Conservation (phyloP, 2,113 vertebrate genomes). For the Ailurus styani region DNA sequence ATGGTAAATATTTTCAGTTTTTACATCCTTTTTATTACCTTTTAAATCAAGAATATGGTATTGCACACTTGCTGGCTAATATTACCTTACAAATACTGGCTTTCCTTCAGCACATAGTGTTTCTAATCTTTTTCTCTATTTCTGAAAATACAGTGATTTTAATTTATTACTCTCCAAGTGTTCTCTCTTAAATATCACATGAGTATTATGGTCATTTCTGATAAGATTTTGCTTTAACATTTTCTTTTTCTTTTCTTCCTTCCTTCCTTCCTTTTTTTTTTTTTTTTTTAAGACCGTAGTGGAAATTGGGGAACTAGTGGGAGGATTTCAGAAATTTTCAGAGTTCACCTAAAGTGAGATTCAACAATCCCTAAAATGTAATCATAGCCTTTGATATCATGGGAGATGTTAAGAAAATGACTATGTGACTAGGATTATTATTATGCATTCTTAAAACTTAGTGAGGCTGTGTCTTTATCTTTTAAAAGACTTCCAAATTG, state of each 20-base stretch:
- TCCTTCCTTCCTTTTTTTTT: background rate
- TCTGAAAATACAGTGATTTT: background rate
- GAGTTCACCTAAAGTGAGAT: background rate
- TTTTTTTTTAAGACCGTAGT: background rate
- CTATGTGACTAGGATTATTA: background rate
- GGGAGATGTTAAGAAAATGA: background rate
- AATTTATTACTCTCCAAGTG: background rate
- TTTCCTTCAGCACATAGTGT: background rate
- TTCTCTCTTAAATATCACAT: background rate
- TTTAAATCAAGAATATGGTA: background rate
- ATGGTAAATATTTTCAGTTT: background rate
- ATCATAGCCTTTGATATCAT: background rate
- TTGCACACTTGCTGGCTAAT: background rate
- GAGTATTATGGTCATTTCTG: background rate
- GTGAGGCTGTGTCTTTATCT: background rate
- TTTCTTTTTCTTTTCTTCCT: background rate
- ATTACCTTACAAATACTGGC: background rate
- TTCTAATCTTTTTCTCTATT: background rate
- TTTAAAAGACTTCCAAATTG: background rate
- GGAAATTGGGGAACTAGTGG: background rate
- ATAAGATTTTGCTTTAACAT: background rate
- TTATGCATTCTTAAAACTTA: background rate
- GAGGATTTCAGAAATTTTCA: background rate
- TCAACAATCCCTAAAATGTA: background rate
- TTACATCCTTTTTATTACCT: background rate